Percentiles rank a stretch among this genome's conserved stretches.
Conservation (phyloP, 2,888 invertebrate genomes). For the Notocelia uddmanniana region DNA sequence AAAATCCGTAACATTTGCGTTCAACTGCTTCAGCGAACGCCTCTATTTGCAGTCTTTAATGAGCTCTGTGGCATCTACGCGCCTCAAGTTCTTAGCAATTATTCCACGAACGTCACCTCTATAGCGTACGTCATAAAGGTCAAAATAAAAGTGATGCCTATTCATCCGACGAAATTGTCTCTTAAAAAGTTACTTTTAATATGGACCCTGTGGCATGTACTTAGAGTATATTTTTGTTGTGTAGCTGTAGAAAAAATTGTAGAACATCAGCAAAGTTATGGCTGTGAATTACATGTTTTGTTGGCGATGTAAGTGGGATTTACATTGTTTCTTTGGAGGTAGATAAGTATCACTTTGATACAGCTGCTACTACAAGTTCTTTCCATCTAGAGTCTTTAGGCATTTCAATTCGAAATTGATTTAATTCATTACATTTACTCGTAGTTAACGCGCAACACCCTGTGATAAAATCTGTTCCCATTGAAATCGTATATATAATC, state of each 20-base stretch:
- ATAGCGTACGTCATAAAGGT: not conserved
- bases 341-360: slow-evolving; percentile 37
- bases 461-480: too few species aligned
- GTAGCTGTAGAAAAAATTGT: slow-evolving; percentile 17
- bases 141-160: slow-evolving; percentile 8
- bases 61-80: slow-evolving; percentile 41
- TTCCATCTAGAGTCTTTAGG: not conserved
- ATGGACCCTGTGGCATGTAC: not conserved
- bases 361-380: slow-evolving; percentile 11
- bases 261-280: slow-evolving; percentile 39
- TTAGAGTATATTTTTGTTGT: slow-evolving; percentile 15
- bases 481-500: too few species aligned
- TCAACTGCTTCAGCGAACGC: slow-evolving; percentile 32
- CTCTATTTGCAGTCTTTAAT: slow-evolving; percentile 37
- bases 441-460: too few species aligned
- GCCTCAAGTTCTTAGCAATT: slow-evolving; percentile 11
- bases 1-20: slow-evolving; percentile 22
- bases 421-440: too few species aligned
- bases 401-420: not conserved
- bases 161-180: slow-evolving; percentile 3
- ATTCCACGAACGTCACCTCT: slow-evolving; percentile 8
- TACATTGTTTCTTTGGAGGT: slow-evolving; percentile 41
- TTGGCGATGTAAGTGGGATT: slow-evolving; percentile 34
- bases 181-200: not conserved
- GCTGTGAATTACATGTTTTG: slow-evolving; percentile 42